Conservation (phyloP, 2,888 invertebrate species). For the Cantharis rustica region DNA sequence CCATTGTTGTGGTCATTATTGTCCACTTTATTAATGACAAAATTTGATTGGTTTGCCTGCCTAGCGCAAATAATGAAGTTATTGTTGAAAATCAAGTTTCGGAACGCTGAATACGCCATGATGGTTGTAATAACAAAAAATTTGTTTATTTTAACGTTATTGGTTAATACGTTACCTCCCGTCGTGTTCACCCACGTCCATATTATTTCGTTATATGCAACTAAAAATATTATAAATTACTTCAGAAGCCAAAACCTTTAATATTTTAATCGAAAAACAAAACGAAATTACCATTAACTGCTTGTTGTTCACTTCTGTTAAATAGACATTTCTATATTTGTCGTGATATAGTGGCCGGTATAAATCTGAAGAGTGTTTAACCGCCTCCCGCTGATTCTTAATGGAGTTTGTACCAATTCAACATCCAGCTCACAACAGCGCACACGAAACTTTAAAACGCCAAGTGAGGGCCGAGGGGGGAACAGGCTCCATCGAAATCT, state of each 20-base stretch:
- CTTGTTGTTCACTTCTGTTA: conserved; percentile 19
- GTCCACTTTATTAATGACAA: conserved; percentile 39
- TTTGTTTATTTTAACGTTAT: conserved; percentile 3
- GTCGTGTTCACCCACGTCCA: neutral
- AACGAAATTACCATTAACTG: conserved; percentile 11
- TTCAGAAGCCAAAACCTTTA: neutral
- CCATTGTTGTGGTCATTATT: conserved; percentile 43
- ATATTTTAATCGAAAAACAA: neutral
- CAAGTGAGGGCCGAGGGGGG: neutral
- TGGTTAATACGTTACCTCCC: neutral
- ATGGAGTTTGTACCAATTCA: conserved; percentile 41
- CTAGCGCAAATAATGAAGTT: conserved; percentile 47
- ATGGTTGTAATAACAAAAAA: conserved; percentile 8
- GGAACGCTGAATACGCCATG: conserved; percentile 38
- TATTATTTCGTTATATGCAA: neutral
- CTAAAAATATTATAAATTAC: conserved; percentile 1
- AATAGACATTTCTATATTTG: conserved; percentile 17
- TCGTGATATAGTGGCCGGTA: conserved; percentile 28
- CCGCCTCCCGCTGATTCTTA: conserved; percentile 46
- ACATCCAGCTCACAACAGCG: neutral
- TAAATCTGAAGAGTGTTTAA: conserved; percentile 38
- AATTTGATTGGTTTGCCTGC: conserved; percentile 40
- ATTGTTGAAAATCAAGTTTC: conserved; percentile 42
- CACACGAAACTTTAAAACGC: neutral
- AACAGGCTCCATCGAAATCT: neutral